A percentile compares a stretch with the other conserved stretches of the same genome.
These are phyloP conservation scores for Mesocricetus auratus DNA, from an alignment of 2,113 vertebrate species.

Conservation along the genomic window DNA sequence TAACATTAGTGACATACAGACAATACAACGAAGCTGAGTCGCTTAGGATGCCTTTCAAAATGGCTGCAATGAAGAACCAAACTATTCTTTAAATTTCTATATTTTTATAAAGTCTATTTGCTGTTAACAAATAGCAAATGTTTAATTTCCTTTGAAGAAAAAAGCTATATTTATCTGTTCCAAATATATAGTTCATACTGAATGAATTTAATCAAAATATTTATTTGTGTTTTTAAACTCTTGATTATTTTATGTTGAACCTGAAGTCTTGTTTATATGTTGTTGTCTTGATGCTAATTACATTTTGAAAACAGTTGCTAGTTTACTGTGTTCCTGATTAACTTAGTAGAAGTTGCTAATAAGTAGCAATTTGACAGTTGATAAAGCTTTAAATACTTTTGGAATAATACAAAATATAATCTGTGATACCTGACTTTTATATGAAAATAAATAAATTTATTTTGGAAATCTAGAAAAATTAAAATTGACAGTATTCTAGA, in stretches of 20 bases:
- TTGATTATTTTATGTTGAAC: conserved; percentile 77
- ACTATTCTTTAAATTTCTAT: conserved; percentile 68
- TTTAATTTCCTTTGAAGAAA: conserved; percentile 83
- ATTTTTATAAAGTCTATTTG: conserved; percentile 77
- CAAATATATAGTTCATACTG: conserved; percentile 79
- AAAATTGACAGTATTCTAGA: not conserved
- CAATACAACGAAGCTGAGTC: not conserved
- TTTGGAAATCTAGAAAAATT: not conserved
- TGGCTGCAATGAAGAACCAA: not conserved
- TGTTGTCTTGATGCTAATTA: conserved; percentile 82
- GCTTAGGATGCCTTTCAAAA: not conserved
- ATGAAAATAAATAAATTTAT: not conserved
- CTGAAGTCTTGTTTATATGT: conserved; percentile 77
- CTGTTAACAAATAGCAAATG: conserved; percentile 67
- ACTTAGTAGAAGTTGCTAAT: conserved; percentile 74
- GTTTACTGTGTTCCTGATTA: conserved; percentile 65
- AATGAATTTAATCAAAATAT: conserved; percentile 82
- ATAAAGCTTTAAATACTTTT: conserved; percentile 66
- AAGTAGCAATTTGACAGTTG: conserved; percentile 76
- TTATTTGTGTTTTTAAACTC: conserved; percentile 75
- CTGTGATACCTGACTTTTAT: not conserved
- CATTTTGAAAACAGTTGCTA: conserved; percentile 82
- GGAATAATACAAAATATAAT: not conserved
- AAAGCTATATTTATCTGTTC: conserved; percentile 77
- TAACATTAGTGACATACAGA: not conserved